Percentiles rank a stretch among this genome's conserved stretches.
Evolutionary conservation across 2,797 vertebrate genomes (phyloP).

Genomic region (Cephalopachus bancanus): DNA sequence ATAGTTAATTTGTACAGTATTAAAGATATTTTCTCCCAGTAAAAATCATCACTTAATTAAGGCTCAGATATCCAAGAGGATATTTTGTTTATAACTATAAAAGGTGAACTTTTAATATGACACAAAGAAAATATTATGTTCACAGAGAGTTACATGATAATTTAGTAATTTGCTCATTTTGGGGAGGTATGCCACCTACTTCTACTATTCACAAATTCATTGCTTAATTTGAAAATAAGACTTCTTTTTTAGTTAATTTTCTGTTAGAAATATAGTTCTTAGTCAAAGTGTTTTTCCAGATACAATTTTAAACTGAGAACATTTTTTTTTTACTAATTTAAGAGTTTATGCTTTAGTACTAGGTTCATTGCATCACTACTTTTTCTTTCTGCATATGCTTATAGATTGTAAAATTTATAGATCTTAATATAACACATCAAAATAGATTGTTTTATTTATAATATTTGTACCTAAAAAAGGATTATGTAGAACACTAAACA

Average conservation of each 20-base stretch:
- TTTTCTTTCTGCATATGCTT: constrained; percentile 37
- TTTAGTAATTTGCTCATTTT: constrained; percentile 63
- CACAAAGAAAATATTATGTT: constrained; percentile 64
- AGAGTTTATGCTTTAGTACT: constrained; percentile 52
- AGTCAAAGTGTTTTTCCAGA: constrained; percentile 65
- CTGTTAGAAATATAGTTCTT: constrained; percentile 69
- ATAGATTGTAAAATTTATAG: constrained; percentile 53
- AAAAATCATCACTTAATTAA: constrained; percentile 62
- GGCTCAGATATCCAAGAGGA: constrained; percentile 57
- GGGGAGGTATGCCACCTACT: neutral
- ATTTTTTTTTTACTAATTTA: constrained; percentile 62
- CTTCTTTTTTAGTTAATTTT: constrained; percentile 60
- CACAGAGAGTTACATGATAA: constrained; percentile 30
- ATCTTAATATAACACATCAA: constrained; percentile 58
- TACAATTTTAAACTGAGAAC: constrained; percentile 68
- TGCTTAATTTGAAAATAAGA: constrained; percentile 67
- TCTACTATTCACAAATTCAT: constrained; percentile 66
- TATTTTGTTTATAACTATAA: constrained; percentile 72
- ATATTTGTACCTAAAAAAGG: constrained; percentile 60
- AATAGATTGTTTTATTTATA: constrained; percentile 61
- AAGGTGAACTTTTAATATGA: constrained; percentile 60
- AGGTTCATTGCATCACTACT: constrained; percentile 21
- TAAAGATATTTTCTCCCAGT: constrained; percentile 54
- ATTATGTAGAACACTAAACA: constrained; percentile 34
- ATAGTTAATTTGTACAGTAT: neutral